These are phyloP conservation scores for Pelvicachromis taeniatus DNA, from an alignment of 2,113 vertebrate genomes.

Conservation along the genomic window DNA sequence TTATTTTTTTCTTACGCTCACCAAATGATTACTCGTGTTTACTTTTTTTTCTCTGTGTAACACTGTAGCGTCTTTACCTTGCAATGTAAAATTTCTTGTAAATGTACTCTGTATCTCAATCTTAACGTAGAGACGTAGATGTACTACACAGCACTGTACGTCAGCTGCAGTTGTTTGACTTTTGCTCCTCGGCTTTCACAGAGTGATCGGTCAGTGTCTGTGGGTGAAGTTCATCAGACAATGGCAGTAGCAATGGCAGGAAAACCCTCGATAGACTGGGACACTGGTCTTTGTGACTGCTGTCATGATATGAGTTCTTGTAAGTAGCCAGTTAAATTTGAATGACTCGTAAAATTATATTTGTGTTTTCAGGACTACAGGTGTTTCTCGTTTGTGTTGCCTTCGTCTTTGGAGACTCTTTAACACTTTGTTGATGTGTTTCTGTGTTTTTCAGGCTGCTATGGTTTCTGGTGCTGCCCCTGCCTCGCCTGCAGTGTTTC, in stretches of 20 bases:
- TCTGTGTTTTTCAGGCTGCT: neutral
- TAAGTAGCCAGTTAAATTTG: neutral
- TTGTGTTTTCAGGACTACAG: neutral
- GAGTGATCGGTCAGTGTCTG: neutral
- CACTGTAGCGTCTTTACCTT: too few species aligned
- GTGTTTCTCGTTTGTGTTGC: fast-evolving
- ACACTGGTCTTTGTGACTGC: neutral
- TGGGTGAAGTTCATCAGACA: neutral
- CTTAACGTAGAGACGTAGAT: neutral
- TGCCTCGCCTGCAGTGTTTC: neutral
- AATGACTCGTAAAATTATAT: neutral
- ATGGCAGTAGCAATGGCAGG: neutral
- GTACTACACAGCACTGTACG: neutral
- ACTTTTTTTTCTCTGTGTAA: too few species aligned
- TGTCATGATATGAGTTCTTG: neutral
- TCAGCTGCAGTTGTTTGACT: neutral
- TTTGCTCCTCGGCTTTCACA: neutral
- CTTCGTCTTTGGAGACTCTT: neutral
- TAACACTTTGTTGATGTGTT: fast-evolving
- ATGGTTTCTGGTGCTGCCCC: neutral
- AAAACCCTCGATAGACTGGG: neutral
- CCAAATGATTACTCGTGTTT: neutral
- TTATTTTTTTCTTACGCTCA: neutral
- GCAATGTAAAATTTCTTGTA: too few species aligned
- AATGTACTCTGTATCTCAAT: neutral